A percentile compares a stretch with the other conserved stretches of the same genome.
These are phyloP conservation scores for Aramus guarauna DNA, from an alignment of 2,113 vertebrate genomes.

Conservation along the genomic window DNA sequence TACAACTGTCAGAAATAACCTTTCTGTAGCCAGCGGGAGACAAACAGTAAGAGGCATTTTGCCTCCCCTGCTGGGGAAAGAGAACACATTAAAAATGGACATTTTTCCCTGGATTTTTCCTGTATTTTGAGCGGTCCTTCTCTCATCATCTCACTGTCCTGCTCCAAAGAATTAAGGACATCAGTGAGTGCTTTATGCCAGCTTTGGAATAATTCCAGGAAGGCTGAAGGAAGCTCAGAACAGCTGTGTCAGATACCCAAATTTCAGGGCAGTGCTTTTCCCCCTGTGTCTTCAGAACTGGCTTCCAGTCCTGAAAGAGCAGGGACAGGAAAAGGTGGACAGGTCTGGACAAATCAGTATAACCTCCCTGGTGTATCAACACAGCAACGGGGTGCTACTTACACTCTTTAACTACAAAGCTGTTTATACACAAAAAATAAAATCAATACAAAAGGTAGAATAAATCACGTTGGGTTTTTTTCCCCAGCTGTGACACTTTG, in stretches of 20 bases:
- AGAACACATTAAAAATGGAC: neutral
- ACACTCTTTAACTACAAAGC: neutral
- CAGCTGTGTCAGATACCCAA: neutral
- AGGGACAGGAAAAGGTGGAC: neutral
- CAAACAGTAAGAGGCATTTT: neutral
- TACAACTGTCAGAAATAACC: neutral
- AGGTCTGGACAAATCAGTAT: neutral
- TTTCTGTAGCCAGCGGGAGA: neutral
- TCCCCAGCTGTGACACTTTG: neutral
- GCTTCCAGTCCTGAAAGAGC: neutral
- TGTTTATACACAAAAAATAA: neutral
- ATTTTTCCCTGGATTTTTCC: neutral
- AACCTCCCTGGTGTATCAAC: neutral
- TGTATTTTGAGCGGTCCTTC: neutral
- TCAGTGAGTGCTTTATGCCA: neutral
- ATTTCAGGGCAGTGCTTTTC: neutral
- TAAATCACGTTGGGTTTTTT: neutral
- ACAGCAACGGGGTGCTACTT: fast-evolving
- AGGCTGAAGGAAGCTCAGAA: neutral
- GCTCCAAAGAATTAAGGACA: neutral
- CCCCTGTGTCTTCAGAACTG: neutral
- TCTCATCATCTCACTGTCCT: neutral
- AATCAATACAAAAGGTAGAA: neutral
- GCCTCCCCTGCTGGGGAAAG: neutral
- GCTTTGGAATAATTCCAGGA: neutral